Conservation (phyloP, 2,888 invertebrate genomes). For the Cataglyphis cursor region DNA sequence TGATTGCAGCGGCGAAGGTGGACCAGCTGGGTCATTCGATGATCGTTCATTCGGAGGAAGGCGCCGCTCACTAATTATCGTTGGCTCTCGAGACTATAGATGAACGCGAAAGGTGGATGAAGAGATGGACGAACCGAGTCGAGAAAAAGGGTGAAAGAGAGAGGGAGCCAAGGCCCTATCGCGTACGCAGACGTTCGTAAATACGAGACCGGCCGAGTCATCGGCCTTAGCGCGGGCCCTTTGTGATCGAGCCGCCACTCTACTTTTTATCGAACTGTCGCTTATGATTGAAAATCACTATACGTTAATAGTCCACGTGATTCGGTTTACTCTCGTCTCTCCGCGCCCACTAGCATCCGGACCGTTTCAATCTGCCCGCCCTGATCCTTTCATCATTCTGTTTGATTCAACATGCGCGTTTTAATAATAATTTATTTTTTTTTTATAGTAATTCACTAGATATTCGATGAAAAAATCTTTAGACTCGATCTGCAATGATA, state of each 20-base stretch:
- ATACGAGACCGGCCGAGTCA: constrained; percentile 85
- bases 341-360: constrained; percentile 34
- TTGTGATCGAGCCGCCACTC: constrained; percentile 84
- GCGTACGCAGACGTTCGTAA: constrained; percentile 74
- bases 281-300: constrained; percentile 86
- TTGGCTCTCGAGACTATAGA: constrained; percentile 72
- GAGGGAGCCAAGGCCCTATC: constrained; percentile 60
- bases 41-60: constrained; percentile 76
- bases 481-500: no score
- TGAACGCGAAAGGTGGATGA: constrained; percentile 67
- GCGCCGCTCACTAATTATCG: constrained; percentile 83
- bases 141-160: constrained; percentile 45
- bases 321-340: constrained; percentile 71
- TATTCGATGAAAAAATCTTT: not conserved
- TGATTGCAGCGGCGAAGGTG: constrained; percentile 37
- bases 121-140: constrained; percentile 54
- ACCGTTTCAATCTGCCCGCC: constrained; percentile 15
- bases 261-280: constrained; percentile 85
- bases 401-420: constrained; percentile 32
- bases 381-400: constrained; percentile 14
- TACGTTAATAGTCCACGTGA: constrained; percentile 82
- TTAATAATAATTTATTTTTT: constrained; percentile 20
- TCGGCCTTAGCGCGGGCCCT: constrained; percentile 80
- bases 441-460: not conserved
- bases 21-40: constrained; percentile 73